Evolutionary conservation across 2,113 vertebrate species (phyloP).

Genomic region (Megaleporinus macrocephalus): DNA sequence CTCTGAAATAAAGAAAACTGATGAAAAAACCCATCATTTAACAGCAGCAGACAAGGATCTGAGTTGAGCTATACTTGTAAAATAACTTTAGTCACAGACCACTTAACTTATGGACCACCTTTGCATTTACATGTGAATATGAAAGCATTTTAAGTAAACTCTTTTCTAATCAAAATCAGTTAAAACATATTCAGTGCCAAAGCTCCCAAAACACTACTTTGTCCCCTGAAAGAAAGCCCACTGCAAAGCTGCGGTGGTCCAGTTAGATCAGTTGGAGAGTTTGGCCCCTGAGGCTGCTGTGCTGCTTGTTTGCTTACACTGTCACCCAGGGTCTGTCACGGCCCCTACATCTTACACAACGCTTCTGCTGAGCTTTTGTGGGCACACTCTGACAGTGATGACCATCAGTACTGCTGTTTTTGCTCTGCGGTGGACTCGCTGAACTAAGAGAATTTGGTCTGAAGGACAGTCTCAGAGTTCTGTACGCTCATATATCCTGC

Average conservation of each 20-base stretch:
- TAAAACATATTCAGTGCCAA: not conserved
- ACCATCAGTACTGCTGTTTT: slow-evolving; percentile 6
- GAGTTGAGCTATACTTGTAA: no score
- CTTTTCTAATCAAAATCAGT: no score
- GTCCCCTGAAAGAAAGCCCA: slow-evolving; percentile 7
- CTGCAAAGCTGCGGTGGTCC: slow-evolving; percentile 11
- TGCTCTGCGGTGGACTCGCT: not conserved
- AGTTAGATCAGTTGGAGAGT: not conserved
- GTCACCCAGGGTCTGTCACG: slow-evolving; percentile 45
- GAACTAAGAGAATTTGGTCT: not conserved
- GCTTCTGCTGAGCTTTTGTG: slow-evolving; percentile 8
- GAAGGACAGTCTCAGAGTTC: not conserved
- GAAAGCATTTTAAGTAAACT: no score
- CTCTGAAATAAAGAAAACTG: no score
- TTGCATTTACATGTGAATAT: no score
- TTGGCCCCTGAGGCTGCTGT: not conserved
- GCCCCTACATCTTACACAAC: slow-evolving; percentile 43
- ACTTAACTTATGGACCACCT: no score
- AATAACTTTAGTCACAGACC: no score
- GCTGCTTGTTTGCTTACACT: slow-evolving; percentile 37
- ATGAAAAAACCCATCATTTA: no score
- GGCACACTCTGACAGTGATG: slow-evolving; percentile 9
- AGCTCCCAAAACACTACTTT: not conserved
- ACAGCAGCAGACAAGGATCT: no score
- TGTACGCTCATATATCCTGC: not conserved